These are phyloP conservation scores for Agelastica alni DNA, from an alignment of 2,888 invertebrate species.

Conservation along the genomic window DNA sequence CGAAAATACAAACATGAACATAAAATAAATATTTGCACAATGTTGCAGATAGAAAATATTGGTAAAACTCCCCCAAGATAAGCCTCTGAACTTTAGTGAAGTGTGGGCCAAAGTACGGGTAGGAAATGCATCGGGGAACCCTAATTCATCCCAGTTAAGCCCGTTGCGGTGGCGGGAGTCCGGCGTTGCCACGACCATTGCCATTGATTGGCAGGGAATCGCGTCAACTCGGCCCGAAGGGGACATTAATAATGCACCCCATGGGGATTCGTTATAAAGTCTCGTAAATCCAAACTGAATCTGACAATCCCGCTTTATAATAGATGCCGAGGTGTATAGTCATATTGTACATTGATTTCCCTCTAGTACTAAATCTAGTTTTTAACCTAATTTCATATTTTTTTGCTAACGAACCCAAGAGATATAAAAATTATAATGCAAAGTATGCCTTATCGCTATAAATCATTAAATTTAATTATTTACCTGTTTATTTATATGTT, in stretches of 20 bases:
- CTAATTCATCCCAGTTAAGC: slow-evolving; percentile 54
- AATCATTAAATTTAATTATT: no score
- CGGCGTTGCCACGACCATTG: slow-evolving; percentile 43
- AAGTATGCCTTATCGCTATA: no score
- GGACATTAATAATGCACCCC: slow-evolving; percentile 56
- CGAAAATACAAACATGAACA: no score
- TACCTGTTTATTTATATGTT: no score
- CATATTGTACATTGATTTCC: slow-evolving; percentile 22
- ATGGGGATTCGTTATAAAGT: slow-evolving; percentile 51
- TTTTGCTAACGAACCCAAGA: no score
- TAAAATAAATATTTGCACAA: no score
- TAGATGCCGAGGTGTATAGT: slow-evolving; percentile 25
- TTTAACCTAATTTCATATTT: background rate
- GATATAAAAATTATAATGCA: no score
- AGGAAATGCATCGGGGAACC: slow-evolving; percentile 32
- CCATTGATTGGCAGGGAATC: slow-evolving; percentile 56
- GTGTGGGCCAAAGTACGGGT: slow-evolving; percentile 14
- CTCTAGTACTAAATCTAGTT: slow-evolving; percentile 4
- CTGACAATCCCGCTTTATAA: slow-evolving; percentile 25
- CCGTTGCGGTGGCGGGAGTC: slow-evolving; percentile 43
- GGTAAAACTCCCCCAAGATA: background rate
- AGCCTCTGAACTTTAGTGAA: slow-evolving; percentile 3
- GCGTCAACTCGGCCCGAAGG: slow-evolving; percentile 53
- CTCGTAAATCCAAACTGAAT: slow-evolving; percentile 43
- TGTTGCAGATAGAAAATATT: no score